Conservation (phyloP, 2,888 invertebrate genomes). For the Hermodice carunculata region DNA sequence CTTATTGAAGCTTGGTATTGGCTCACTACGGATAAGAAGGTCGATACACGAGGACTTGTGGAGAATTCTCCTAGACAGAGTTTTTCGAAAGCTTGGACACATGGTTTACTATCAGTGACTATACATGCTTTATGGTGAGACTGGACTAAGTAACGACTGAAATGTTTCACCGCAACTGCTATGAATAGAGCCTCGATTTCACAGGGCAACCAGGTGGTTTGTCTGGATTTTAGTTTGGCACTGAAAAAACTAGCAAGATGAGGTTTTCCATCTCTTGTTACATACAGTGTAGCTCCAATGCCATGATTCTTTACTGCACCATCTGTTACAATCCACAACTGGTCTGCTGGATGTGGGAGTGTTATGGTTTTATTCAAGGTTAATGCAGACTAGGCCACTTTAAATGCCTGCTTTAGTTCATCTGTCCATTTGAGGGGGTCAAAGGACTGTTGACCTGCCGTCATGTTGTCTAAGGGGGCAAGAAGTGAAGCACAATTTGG, state of each 20-base stretch:
- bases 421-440: background rate
- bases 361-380: constrained; percentile 10
- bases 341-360: constrained; percentile 22
- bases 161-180: constrained; percentile 41
- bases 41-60: background rate
- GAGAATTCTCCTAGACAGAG: constrained; percentile 20
- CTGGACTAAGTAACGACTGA: constrained; percentile 45
- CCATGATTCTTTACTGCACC: constrained; percentile 14
- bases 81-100: constrained; percentile 28
- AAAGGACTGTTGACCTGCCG: background rate
- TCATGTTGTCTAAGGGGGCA: background rate
- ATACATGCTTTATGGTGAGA: constrained; percentile 32
- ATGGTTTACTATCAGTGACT: constrained; percentile 36
- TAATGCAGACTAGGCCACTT: background rate
- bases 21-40: background rate
- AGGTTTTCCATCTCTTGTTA: constrained; percentile 23
- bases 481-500: background rate
- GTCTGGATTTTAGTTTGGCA: constrained; percentile 36
- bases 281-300: constrained; percentile 43
- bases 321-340: constrained; percentile 22
- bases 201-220: constrained; percentile 23
- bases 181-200: constrained; percentile 40
- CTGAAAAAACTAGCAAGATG: constrained; percentile 39
- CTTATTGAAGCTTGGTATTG: background rate
- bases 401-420: background rate